phyloP scores from a whole-genome alignment of 2,888 invertebrate genomes.

The Zaprionus bogoriensis region DNA sequence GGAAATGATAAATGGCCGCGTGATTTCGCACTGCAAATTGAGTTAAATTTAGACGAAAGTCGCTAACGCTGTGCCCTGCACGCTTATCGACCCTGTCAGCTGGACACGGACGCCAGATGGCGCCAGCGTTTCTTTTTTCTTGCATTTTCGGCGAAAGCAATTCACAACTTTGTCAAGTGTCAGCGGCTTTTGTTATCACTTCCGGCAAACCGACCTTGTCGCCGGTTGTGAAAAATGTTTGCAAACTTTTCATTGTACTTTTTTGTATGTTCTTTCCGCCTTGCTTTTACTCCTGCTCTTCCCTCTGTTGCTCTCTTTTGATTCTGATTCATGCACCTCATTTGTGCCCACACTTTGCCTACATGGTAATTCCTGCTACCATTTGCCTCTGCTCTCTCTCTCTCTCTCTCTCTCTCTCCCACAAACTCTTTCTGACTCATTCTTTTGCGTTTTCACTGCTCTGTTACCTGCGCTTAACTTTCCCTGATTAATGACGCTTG shows the following conservation, averaged over 20 bases:
- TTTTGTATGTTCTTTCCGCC: constrained; percentile 8
- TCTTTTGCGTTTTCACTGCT: too few relatives aligned
- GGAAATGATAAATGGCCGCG: constrained; percentile 60
- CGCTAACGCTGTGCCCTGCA: constrained; percentile 15
- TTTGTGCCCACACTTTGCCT: constrained; percentile 55
- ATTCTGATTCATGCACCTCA: constrained; percentile 68
- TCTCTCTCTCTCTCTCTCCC: background rate
- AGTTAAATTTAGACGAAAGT: constrained; percentile 62
- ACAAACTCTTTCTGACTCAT: too few relatives aligned
- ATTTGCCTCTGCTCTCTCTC: constrained; percentile 1
- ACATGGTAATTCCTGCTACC: constrained; percentile 37
- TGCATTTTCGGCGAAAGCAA: constrained; percentile 18
- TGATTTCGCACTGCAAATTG: constrained; percentile 45
- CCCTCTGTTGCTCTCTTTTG: background rate
- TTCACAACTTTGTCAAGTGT: constrained; percentile 78
- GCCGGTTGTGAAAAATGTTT: constrained; percentile 55
- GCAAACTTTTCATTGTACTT: constrained; percentile 59
- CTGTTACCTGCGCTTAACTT: constrained; percentile 43
- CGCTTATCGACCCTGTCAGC: constrained; percentile 61
- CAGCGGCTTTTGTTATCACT: constrained; percentile 78
- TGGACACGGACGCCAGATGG: constrained; percentile 61
- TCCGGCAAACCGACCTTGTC: constrained; percentile 60
- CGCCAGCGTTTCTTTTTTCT: constrained; percentile 9
- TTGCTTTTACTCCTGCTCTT: background rate
- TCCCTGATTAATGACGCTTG: constrained; percentile 66